Evolutionary conservation across 2,888 invertebrate species (phyloP).

Genomic region (Meteorus cinctellus): DNA sequence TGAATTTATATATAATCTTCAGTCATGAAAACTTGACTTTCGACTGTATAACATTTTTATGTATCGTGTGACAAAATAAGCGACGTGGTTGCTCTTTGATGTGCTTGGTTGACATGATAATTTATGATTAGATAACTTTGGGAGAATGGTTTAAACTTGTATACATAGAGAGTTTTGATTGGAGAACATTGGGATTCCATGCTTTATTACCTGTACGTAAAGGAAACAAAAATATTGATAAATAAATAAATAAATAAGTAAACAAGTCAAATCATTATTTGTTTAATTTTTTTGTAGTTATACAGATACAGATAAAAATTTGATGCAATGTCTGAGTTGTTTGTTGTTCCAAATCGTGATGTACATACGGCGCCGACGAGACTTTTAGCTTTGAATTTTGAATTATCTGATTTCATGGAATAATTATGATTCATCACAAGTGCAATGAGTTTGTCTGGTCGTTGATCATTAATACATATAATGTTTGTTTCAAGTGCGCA

Average conservation of each 20-base stretch:
- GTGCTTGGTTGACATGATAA: not conserved
- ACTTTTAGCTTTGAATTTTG: no score
- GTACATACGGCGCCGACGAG: no score
- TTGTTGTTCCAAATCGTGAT: no score
- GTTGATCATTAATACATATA: not conserved
- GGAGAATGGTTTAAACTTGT: not conserved
- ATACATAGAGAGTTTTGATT: not conserved
- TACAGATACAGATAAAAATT: no score
- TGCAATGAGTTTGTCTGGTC: no score
- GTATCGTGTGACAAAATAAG: not conserved
- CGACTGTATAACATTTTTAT: not conserved
- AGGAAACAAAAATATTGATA: not conserved
- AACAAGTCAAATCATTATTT: not conserved
- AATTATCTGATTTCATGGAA: no score
- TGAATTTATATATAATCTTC: not conserved
- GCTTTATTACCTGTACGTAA: not conserved
- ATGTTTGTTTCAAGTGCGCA: not conserved
- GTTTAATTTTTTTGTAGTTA: not conserved
- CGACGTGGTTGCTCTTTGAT: not conserved
- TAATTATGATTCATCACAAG: no score
- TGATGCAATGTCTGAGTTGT: no score
- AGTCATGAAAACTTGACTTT: slow-evolving; percentile 13
- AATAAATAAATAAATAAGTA: not conserved
- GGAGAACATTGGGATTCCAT: not conserved
- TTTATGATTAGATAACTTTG: slow-evolving; percentile 24